Evolutionary conservation across 2,797 vertebrate species (phyloP).

Genomic region (Pangasius mekongensis): DNA sequence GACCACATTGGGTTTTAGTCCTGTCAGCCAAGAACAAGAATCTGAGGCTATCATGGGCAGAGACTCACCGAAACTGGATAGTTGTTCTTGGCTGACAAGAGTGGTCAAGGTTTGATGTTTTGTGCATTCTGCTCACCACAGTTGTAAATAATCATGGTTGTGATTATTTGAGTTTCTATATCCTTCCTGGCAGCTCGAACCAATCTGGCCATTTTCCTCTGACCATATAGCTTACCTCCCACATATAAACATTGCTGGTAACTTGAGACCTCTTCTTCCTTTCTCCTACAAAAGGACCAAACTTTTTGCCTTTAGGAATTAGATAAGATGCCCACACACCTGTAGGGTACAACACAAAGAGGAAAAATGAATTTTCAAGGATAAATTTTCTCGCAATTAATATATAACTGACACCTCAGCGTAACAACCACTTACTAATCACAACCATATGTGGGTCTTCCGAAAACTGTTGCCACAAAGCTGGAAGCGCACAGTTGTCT

Average conservation of each 20-base stretch:
- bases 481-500: neutral
- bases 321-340: constrained; percentile 89
- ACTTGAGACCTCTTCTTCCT: constrained; percentile 95
- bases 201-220: neutral
- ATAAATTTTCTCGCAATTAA: neutral
- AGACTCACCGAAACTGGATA: too few relatives aligned
- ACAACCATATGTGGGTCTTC: neutral
- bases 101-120: neutral
- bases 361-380: neutral
- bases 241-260: constrained; percentile 95
- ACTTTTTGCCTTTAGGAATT: constrained; percentile 91
- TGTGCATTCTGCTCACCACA: neutral
- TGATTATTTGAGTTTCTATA: neutral
- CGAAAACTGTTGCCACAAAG: neutral
- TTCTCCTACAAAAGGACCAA: constrained; percentile 90
- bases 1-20: too few relatives aligned
- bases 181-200: neutral
- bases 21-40: too few relatives aligned
- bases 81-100: neutral
- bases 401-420: neutral
- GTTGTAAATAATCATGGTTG: neutral
- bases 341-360: constrained; percentile 58
- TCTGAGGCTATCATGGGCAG: too few relatives aligned
- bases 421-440: neutral
- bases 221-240: constrained; percentile 83